A percentile compares a stretch with the other conserved stretches of the same genome.
phyloP scores from a whole-genome alignment of 2,888 invertebrate genomes.

The Microchrysa polita region DNA sequence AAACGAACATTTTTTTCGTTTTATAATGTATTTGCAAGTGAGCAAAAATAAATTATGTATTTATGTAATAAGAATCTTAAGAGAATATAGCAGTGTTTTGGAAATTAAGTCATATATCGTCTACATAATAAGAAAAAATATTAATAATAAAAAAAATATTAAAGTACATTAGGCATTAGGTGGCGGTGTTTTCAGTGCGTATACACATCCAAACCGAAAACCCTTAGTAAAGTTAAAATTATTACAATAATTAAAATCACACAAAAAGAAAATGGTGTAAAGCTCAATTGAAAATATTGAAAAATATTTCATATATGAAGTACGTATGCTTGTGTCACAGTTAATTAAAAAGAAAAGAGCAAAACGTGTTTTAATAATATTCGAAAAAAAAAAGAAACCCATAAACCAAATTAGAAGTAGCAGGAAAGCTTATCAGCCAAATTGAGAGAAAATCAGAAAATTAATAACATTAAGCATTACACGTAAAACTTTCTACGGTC shows the following conservation, averaged over 20 bases:
- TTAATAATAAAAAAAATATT: conserved; percentile 27
- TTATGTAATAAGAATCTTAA: conserved; percentile 6
- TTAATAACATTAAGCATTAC: conserved; percentile 13
- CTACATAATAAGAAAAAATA: conserved; percentile 34
- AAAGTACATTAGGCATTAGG: conserved; percentile 27
- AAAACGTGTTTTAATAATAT: conserved; percentile 6
- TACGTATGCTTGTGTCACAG: conserved; percentile 14
- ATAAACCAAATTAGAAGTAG: conserved; percentile 20
- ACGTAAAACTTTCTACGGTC: neutral
- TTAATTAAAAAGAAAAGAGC: neutral
- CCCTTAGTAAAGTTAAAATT: neutral
- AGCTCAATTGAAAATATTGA: neutral
- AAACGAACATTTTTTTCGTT: neutral
- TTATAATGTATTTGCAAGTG: neutral
- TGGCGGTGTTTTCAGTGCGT: conserved; percentile 12
- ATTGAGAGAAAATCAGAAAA: neutral
- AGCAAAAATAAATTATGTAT: conserved; percentile 35
- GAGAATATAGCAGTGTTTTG: conserved; percentile 17
- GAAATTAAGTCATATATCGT: conserved; percentile 25
- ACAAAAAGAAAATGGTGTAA: neutral
- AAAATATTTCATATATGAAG: neutral
- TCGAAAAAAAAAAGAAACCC: neutral
- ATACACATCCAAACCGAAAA: conserved; percentile 34
- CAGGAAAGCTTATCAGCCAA: conserved; percentile 27
- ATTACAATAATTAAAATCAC: neutral